A percentile compares a stretch with the other conserved stretches of the same genome.
Evolutionary conservation across 2,797 vertebrate genomes (phyloP).

Genomic region (Channa striata): DNA sequence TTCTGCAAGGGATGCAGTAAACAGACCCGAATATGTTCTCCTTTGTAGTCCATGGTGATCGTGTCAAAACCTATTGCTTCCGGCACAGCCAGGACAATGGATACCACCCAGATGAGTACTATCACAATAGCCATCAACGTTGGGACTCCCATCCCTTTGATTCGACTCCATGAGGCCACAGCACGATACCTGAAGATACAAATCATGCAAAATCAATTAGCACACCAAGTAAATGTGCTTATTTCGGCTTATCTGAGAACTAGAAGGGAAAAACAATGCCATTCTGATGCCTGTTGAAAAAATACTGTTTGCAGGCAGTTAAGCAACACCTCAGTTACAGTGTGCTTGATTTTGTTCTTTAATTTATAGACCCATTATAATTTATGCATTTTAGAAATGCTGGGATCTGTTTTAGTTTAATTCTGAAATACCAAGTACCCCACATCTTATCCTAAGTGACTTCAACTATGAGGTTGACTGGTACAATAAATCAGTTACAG

Average conservation of each 20-base stretch:
- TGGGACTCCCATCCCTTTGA: constrained; percentile 94
- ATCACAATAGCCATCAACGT: constrained; percentile 96
- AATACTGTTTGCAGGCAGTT: too few species aligned
- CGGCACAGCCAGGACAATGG: constrained; percentile 91
- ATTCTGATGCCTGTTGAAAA: not conserved
- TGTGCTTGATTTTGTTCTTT: too few species aligned
- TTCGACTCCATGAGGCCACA: constrained; percentile 95
- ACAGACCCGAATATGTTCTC: constrained; percentile 89
- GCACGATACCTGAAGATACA: constrained; percentile 89
- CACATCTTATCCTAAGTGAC: too few species aligned
- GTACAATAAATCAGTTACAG: not conserved
- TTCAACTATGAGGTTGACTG: too few species aligned
- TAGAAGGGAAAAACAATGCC: not conserved
- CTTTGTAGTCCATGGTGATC: constrained; percentile 91
- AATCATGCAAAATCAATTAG: not conserved
- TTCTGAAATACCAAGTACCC: too few species aligned
- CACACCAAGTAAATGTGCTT: not conserved
- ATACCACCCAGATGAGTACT: constrained; percentile 93
- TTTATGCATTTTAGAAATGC: not conserved
- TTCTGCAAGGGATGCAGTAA: constrained; percentile 91
- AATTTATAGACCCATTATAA: not conserved
- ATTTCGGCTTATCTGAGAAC: not conserved
- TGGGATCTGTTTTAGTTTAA: not conserved
- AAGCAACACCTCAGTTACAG: too few species aligned
- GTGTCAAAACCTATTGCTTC: constrained; percentile 95